Conservation (phyloP, 2,888 invertebrate genomes). For the Apomyelois bistriatella region DNA sequence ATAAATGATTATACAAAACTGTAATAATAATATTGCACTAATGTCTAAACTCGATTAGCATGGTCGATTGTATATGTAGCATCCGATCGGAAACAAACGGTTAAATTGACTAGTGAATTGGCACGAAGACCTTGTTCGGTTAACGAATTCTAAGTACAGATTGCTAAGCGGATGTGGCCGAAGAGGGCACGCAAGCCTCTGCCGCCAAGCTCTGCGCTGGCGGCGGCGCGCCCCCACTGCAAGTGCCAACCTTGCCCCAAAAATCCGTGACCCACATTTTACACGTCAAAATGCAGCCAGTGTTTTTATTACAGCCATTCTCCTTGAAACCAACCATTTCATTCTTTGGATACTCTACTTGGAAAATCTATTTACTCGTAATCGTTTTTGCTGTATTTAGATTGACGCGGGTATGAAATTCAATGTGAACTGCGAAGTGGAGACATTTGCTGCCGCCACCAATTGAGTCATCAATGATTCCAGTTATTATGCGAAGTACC, state of each 20-base stretch:
- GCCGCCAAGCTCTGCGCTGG: slow-evolving; percentile 26
- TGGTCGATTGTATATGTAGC: neutral
- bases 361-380: neutral
- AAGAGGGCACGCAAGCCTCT: slow-evolving; percentile 50
- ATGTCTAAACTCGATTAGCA: neutral
- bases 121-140: slow-evolving; percentile 67
- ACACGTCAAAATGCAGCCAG: slow-evolving; percentile 64
- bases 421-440: neutral
- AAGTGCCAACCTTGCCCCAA: slow-evolving; percentile 71
- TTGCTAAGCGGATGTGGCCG: slow-evolving; percentile 67
- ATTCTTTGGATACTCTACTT: slow-evolving; percentile 22
- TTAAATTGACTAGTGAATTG: slow-evolving; percentile 62
- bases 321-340: slow-evolving; percentile 45
- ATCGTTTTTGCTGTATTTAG: neutral
- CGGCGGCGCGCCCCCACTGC: slow-evolving; percentile 42
- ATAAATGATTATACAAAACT: neutral
- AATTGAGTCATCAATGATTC: neutral
- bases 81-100: slow-evolving; percentile 53
- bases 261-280: slow-evolving; percentile 74
- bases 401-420: too few relatives aligned
- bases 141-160: slow-evolving; percentile 56
- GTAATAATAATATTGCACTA: neutral
- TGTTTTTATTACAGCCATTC: slow-evolving; percentile 57
- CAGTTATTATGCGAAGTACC: slow-evolving; percentile 1
- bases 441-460: neutral